phyloP scores from a whole-genome alignment of 1,140 invertebrate genomes.

The Holotrichia oblita region DNA sequence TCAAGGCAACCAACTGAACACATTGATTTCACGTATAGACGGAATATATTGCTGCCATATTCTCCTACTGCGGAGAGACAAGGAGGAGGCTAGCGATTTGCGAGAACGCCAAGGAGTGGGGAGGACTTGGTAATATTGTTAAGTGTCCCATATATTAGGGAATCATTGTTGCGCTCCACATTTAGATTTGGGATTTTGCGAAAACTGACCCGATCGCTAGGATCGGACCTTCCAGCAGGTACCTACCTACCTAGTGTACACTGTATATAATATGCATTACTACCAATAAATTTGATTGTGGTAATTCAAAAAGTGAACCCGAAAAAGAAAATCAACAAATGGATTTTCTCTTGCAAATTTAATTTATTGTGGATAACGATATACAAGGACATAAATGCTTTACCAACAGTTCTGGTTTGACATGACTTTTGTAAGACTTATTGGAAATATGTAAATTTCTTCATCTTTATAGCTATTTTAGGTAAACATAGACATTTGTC shows the following conservation, averaged over 20 bases:
- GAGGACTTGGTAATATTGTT: constrained; percentile 54
- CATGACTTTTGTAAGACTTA: too few relatives aligned
- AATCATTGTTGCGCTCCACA: constrained; percentile 56
- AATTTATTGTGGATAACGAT: too few relatives aligned
- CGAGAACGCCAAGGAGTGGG: background rate
- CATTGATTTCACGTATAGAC: constrained; percentile 62
- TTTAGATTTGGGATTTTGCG: constrained; percentile 54
- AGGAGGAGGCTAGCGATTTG: constrained; percentile 40
- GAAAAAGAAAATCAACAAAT: too few relatives aligned
- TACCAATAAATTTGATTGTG: too few relatives aligned
- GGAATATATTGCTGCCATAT: constrained; percentile 60
- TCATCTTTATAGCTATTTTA: too few relatives aligned
- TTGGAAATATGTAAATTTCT: too few relatives aligned
- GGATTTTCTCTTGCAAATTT: too few relatives aligned
- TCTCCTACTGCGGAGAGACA: constrained; percentile 46
- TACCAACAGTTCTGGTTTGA: too few relatives aligned
- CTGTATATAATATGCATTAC: too few relatives aligned
- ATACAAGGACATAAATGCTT: too few relatives aligned
- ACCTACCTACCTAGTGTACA: background rate
- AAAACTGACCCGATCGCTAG: constrained; percentile 4
- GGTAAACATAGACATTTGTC: too few relatives aligned
- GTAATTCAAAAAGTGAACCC: too few relatives aligned
- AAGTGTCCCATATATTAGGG: constrained; percentile 57
- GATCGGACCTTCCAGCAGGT: background rate
- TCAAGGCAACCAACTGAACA: constrained; percentile 56